Conservation (phyloP, 2,113 vertebrate species). For the Callithrix jacchus region DNA sequence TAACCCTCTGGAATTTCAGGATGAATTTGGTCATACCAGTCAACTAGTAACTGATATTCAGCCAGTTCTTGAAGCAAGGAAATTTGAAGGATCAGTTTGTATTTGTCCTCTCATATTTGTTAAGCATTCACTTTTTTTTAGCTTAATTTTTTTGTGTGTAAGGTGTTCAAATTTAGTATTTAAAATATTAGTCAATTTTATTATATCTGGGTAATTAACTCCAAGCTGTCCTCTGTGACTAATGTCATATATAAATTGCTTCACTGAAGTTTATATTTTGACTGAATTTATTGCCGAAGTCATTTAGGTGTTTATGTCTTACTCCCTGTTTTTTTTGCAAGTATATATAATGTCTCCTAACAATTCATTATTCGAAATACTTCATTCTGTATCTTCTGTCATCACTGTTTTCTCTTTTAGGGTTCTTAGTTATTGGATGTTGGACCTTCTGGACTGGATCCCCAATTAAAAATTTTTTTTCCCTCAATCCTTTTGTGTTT, state of each 20-base stretch:
- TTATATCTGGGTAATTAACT: neutral
- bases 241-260: neutral
- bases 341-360: neutral
- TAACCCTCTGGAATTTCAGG: slow-evolving; percentile 89
- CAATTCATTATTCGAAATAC: slow-evolving; percentile 18
- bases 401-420: neutral
- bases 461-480: neutral
- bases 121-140: neutral
- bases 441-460: neutral
- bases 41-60: slow-evolving; percentile 77
- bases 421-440: neutral
- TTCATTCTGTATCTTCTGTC: neutral
- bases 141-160: neutral
- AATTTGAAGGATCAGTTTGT: slow-evolving; percentile 61
- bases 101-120: slow-evolving; percentile 28
- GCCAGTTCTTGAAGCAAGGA: slow-evolving; percentile 89
- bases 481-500: neutral
- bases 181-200: slow-evolving; percentile 41
- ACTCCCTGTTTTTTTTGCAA: neutral
- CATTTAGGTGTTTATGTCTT: neutral
- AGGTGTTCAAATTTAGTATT: neutral
- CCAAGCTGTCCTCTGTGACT: neutral
- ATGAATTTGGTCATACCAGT: slow-evolving; percentile 88
- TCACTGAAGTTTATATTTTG: neutral
- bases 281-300: slow-evolving; percentile 2